Evolutionary conservation across 2,797 vertebrate species (phyloP).

Genomic region (Paratrypauchen microcephalus): DNA sequence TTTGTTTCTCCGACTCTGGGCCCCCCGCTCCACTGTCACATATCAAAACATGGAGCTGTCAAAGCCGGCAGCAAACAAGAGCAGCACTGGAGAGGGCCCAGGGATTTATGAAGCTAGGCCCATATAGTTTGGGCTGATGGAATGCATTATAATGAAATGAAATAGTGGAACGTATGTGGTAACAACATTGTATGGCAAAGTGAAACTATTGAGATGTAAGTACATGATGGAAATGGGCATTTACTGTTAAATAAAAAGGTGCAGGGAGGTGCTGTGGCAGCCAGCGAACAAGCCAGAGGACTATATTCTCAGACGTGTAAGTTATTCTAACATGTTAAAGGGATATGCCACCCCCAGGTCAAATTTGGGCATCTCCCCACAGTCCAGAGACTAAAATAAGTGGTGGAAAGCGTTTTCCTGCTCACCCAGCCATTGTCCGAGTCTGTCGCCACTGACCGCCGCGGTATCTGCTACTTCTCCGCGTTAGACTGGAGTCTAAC

Average conservation of each 20-base stretch:
- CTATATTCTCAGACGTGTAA: neutral
- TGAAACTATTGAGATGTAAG: neutral
- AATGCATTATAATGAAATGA: constrained; percentile 19
- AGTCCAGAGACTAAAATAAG: no score
- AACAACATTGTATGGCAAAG: neutral
- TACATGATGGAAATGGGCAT: neutral
- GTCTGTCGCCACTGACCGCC: no score
- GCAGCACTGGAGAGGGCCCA: constrained; percentile 24
- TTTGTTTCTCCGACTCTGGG: constrained; percentile 45
- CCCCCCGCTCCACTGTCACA: constrained; percentile 53
- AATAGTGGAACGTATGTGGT: neutral
- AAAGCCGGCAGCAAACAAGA: constrained; percentile 43
- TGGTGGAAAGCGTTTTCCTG: no score
- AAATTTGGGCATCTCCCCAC: no score
- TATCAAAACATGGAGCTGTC: constrained; percentile 40
- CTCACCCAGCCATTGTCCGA: no score
- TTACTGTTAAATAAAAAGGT: neutral
- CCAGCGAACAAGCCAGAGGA: neutral
- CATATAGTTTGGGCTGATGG: constrained; percentile 18
- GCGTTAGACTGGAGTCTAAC: no score
- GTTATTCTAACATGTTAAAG: neutral
- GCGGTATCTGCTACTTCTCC: no score
- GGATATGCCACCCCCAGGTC: no score
- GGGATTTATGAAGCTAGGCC: constrained; percentile 20
- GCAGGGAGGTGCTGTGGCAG: neutral